phyloP scores from a whole-genome alignment of 2,888 invertebrate genomes.

The Diabrotica balteata region DNA sequence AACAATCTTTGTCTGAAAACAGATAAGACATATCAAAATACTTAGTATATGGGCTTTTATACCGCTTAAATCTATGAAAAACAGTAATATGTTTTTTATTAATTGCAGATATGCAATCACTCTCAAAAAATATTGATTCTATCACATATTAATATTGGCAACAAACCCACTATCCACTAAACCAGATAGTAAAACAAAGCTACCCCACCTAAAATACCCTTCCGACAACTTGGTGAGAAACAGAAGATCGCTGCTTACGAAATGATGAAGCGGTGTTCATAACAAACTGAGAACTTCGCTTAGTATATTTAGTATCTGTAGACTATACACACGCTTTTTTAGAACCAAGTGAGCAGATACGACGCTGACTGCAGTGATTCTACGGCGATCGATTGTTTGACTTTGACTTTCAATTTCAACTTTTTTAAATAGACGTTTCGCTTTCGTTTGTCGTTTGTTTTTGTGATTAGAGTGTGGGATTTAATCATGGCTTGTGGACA shows the following conservation, averaged over 20 bases:
- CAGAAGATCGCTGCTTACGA: conserved; percentile 51
- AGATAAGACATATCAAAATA: no score
- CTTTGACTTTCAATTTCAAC: conserved; percentile 11
- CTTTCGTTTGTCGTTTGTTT: conserved; percentile 3
- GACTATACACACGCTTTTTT: conserved; percentile 57
- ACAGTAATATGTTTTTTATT: not conserved
- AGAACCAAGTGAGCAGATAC: conserved; percentile 35
- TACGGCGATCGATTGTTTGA: conserved; percentile 13
- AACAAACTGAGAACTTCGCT: conserved; percentile 47
- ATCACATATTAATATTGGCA: no score
- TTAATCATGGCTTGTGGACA: conserved; percentile 8
- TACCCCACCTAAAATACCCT: conserved; percentile 33
- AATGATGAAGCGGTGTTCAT: conserved; percentile 53
- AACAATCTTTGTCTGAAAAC: no score
- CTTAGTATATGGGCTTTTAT: no score
- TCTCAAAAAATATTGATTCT: not conserved
- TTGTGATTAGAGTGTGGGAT: conserved; percentile 9
- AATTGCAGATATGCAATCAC: conserved; percentile 5
- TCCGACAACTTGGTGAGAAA: conserved; percentile 35
- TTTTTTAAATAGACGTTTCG: conserved; percentile 4
- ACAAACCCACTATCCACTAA: no score
- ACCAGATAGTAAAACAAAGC: not conserved
- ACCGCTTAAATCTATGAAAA: no score
- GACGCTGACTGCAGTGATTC: conserved; percentile 26
- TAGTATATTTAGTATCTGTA: conserved; percentile 58